Evolutionary conservation across 1,140 invertebrate genomes (phyloP).

Genomic region (Calycopis cecrops): DNA sequence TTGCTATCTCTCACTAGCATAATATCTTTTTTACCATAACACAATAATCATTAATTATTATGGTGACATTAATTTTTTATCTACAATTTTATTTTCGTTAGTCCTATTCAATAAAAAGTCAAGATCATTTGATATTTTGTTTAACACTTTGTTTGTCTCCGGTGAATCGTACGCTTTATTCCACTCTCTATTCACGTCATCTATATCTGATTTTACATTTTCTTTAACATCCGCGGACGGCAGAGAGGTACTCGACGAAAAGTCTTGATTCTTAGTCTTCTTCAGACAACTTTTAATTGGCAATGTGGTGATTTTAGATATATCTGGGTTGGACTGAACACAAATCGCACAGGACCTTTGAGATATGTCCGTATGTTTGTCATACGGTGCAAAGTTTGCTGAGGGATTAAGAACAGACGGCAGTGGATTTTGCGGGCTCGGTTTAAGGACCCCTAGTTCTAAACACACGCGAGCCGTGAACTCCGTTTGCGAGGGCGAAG

Average conservation of each 20-base stretch:
- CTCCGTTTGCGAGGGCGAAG: slow-evolving; percentile 35
- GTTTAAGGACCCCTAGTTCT: slow-evolving; percentile 55
- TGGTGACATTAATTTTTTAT: too few species aligned
- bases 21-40: too few species aligned
- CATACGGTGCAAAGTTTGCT: slow-evolving; percentile 40
- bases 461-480: slow-evolving; percentile 61
- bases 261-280: slow-evolving; percentile 48
- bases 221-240: slow-evolving; percentile 57
- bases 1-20: too few species aligned
- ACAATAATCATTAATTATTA: too few species aligned
- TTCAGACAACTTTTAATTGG: slow-evolving; percentile 71
- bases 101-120: slow-evolving; percentile 84
- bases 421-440: slow-evolving; percentile 38
- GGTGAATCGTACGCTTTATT: slow-evolving; percentile 58
- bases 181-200: slow-evolving; percentile 58
- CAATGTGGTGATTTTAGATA: slow-evolving; percentile 55
- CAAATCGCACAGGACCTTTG: slow-evolving; percentile 37
- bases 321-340: slow-evolving; percentile 60
- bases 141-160: slow-evolving; percentile 77
- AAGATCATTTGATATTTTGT: slow-evolving; percentile 84
- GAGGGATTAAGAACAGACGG: slow-evolving; percentile 55
- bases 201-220: slow-evolving; percentile 55
- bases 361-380: too few species aligned
- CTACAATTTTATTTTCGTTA: slow-evolving; percentile 27
- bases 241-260: slow-evolving; percentile 55